Conservation (phyloP, 2,888 invertebrate genomes). For the Prosopocoilus inquinatus region DNA sequence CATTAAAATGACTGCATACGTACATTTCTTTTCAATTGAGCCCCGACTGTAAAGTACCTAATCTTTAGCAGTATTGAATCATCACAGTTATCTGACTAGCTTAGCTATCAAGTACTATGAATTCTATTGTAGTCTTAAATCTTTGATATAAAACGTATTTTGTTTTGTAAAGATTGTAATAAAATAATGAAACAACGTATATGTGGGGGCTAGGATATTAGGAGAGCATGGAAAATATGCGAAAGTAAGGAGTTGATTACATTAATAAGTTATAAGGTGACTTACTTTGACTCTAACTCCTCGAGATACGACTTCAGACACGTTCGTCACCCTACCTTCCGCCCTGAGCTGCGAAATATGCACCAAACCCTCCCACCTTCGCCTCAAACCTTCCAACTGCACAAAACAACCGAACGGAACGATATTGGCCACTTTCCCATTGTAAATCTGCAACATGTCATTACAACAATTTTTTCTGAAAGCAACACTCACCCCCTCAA, state of each 20-base stretch:
- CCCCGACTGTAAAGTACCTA: no score
- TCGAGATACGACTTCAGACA: conserved; percentile 87
- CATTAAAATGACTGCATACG: no score
- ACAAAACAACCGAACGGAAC: conserved; percentile 99
- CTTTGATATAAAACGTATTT: no score
- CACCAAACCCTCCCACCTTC: conserved; percentile 92
- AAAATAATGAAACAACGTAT: no score
- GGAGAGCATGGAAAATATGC: no score
- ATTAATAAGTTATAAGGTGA: not conserved
- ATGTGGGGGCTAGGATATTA: no score
- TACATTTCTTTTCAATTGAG: no score
- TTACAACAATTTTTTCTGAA: no score
- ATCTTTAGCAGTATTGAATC: not conserved
- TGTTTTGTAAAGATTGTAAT: no score
- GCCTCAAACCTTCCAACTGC: conserved; percentile 85
- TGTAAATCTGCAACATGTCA: conserved; percentile 68
- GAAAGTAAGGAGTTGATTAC: not conserved
- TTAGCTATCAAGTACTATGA: no score
- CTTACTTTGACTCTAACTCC: conserved; percentile 84
- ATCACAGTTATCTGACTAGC: no score
- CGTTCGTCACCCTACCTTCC: conserved; percentile 92
- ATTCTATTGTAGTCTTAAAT: no score
- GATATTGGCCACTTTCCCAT: conserved; percentile 91
- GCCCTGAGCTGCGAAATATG: conserved; percentile 93
- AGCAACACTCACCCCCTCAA: conserved; percentile 8